Percentiles rank a stretch among this genome's conserved stretches.
These are phyloP conservation scores for Drosophila navojoa DNA, from an alignment of 1,140 invertebrate genomes.

Conservation along the genomic window DNA sequence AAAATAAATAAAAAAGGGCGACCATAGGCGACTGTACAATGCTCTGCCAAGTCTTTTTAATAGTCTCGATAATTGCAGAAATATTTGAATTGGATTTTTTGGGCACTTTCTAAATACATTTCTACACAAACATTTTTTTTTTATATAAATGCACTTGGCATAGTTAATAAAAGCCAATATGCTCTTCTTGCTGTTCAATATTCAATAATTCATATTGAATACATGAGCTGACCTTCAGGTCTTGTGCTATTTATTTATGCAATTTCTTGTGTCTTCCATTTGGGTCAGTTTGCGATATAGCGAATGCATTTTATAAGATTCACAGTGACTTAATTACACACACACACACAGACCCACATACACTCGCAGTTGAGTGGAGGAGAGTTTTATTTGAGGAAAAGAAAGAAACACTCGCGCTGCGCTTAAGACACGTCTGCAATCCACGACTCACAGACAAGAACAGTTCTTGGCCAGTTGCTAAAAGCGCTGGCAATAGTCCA, in stretches of 20 bases:
- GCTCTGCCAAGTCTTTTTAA: no score
- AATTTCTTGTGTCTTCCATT: constrained; percentile 10
- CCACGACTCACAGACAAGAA: constrained; percentile 44
- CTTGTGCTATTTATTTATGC: constrained; percentile 12
- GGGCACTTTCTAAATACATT: no score
- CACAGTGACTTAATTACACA: background rate
- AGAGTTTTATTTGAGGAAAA: background rate
- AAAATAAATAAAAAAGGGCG: background rate
- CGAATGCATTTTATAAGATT: constrained; percentile 20
- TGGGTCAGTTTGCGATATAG: constrained; percentile 17
- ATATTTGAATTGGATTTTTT: no score
- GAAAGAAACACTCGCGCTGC: constrained; percentile 9
- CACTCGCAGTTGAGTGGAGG: no score
- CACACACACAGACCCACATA: background rate
- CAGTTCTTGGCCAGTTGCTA: constrained; percentile 38
- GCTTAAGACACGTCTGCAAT: constrained; percentile 47
- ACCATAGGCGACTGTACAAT: background rate
- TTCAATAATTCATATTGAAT: constrained; percentile 5
- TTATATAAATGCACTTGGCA: no score
- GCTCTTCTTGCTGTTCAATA: background rate
- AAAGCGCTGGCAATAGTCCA: constrained; percentile 24
- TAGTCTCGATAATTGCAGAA: no score
- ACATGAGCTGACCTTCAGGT: constrained; percentile 19
- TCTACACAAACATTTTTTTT: no score
- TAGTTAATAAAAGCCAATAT: background rate